A percentile compares a stretch with the other conserved stretches of the same genome.
phyloP scores from a whole-genome alignment of 1,140 invertebrate genomes.

The Drosophila seguyi region DNA sequence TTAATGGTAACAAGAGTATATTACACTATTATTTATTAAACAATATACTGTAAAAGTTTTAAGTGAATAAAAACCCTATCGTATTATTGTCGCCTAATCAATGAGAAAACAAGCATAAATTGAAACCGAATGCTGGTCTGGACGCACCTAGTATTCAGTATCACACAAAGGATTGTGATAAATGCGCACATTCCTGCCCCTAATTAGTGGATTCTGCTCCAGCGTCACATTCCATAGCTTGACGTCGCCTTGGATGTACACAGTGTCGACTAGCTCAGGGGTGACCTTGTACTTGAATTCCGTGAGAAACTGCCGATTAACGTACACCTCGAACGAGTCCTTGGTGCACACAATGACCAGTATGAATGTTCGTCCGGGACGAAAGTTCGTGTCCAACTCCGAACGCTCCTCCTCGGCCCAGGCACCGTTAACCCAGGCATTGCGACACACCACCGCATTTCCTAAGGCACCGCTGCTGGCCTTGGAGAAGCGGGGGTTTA shows the following conservation, averaged over 20 bases:
- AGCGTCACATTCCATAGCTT: conserved; percentile 79
- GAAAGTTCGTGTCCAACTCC: conserved; percentile 85
- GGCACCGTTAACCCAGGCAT: conserved; percentile 85
- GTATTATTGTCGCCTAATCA: conserved; percentile 65
- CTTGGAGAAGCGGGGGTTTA: conserved; percentile 88
- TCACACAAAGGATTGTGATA: conserved; percentile 70
- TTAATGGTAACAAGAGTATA: conserved; percentile 20
- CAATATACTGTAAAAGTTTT: background rate
- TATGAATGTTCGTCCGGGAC: conserved; percentile 85
- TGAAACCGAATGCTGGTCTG: background rate
- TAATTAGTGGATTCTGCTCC: conserved; percentile 61
- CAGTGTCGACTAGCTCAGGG: conserved; percentile 80
- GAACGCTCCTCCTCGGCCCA: conserved; percentile 86
- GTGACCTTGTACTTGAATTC: conserved; percentile 82
- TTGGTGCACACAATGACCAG: conserved; percentile 81
- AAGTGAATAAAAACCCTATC: conserved; percentile 10
- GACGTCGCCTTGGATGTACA: conserved; percentile 86
- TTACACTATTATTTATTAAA: conserved; percentile 8
- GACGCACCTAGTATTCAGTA: conserved; percentile 36
- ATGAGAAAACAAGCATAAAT: conserved; percentile 19
- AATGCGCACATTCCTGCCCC: conserved; percentile 63
- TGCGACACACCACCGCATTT: conserved; percentile 85
- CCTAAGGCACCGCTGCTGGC: conserved; percentile 70
- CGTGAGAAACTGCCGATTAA: conserved; percentile 85
- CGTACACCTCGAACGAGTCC: conserved; percentile 85